phyloP scores from a whole-genome alignment of 2,797 vertebrate species.

The Mormyrops attenuatus region DNA sequence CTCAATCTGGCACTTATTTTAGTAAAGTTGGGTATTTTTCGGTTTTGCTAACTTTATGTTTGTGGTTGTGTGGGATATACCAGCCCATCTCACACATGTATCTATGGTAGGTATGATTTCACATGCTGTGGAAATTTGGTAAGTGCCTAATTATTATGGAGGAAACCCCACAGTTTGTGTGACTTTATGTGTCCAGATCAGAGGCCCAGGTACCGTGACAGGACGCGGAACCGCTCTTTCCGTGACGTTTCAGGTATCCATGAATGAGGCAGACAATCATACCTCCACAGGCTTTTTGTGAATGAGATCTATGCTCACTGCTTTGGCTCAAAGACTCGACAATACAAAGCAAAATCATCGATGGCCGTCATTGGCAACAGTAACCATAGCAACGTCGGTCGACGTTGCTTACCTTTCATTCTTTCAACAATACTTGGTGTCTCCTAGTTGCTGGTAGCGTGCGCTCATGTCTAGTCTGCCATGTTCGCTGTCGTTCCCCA shows the following conservation, averaged over 20 bases:
- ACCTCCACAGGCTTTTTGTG: neutral
- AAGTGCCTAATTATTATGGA: neutral
- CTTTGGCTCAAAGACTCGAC: conserved; percentile 9
- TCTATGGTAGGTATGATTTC: neutral
- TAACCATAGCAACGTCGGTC: neutral
- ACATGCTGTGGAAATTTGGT: neutral
- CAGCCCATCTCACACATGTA: neutral
- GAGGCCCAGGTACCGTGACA: conserved; percentile 16
- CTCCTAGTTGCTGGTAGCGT: neutral
- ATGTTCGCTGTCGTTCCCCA: neutral
- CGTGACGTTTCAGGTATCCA: conserved; percentile 23
- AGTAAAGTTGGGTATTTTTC: neutral
- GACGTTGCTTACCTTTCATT: neutral
- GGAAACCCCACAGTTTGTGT: neutral
- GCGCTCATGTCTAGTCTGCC: neutral
- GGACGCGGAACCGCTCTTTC: conserved; percentile 15
- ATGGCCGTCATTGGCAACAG: neutral
- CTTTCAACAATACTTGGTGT: conserved; percentile 5
- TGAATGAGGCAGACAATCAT: neutral
- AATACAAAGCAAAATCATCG: neutral
- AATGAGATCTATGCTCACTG: conserved; percentile 23
- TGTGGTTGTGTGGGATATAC: neutral
- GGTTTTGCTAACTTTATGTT: neutral
- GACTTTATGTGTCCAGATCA: conserved; percentile 26
- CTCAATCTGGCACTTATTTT: neutral